Base-by-base conservation (phyloP, 2,113 vertebrate genomes). In the Saguinus midas region DNA sequence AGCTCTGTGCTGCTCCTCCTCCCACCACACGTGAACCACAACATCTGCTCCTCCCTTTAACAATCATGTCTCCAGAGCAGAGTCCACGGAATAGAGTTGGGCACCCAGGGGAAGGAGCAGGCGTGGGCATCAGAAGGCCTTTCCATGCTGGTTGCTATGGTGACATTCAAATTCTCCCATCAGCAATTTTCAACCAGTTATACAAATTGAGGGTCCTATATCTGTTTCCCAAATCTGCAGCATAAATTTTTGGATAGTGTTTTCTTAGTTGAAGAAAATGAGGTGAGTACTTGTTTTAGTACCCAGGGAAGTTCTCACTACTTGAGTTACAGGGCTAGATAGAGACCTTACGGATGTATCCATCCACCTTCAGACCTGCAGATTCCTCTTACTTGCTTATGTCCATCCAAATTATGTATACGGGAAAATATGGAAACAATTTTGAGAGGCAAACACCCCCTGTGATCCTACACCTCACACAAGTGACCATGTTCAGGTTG, bases 261-360 rank as follows among this genome's bases (percentile, higher is more conserved):
- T n/a, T 76, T 82, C 11, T 29, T 4, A 32, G 58, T 35, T 20
- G 35, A 70, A 61, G 73, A 61, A 86, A 58, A 40, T 8, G 64
- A 61, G 64, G 25, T 16, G 27, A 52, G 14, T 18, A 18, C 14
- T 58, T 58, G 52, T 5, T 10, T 13, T 72, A 43, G 48, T 68
- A 32, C 87, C 25, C 4, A 32, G 52, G 68, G 27, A 85, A 84
- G 45, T 13, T 86, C 13, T 52, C 57, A 6, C 35, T 52, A 7
- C 0, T 2, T 10, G 18, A 45, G 32, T 45, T 16, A 6, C 2
- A 13, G n/a, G 4, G 43, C 66, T 73, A 6, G 8, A 11, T 5
- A 11, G 66, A 20, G 8, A 3, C 17, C 87, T 66, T 29, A 8
- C 14, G 5, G 21, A 8, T 5, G 52, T 27, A 16, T 25, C 21